These are phyloP conservation scores for Bombylius major DNA, from an alignment of 2,888 invertebrate genomes.

Conservation along the genomic window DNA sequence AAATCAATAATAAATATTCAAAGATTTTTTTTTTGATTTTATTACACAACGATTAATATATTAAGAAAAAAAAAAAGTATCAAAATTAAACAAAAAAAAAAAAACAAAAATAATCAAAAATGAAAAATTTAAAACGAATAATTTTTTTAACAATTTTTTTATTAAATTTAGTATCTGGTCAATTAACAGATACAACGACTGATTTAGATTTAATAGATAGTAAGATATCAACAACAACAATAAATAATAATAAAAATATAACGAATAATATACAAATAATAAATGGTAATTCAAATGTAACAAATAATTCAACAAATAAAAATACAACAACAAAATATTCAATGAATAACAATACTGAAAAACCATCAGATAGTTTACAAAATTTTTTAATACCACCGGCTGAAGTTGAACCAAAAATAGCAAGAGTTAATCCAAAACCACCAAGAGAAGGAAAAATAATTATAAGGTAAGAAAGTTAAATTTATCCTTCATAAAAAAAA, in stretches of 20 bases:
- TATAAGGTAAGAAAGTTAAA: constrained; percentile 11
- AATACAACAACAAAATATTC: too few relatives aligned
- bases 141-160: constrained; percentile 7
- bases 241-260: not conserved
- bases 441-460: constrained; percentile 15
- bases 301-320: too few relatives aligned
- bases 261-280: too few relatives aligned
- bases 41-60: too few relatives aligned
- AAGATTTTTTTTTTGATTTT: too few relatives aligned
- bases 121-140: constrained; percentile 6
- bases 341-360: not conserved
- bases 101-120: not conserved
- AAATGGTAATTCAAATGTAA: too few relatives aligned
- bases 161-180: constrained; percentile 3
- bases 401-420: constrained; percentile 23
- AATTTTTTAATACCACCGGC: constrained; percentile 23
- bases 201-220: not conserved
- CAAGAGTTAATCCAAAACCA: constrained; percentile 10
- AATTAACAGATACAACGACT: not conserved
- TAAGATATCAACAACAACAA: not conserved
- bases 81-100: too few relatives aligned
- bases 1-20: too few relatives aligned
- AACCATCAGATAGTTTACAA: not conserved
- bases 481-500: too few relatives aligned
- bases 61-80: too few relatives aligned